phyloP scores from a whole-genome alignment of 2,888 invertebrate species.

The Papilio gigon region DNA sequence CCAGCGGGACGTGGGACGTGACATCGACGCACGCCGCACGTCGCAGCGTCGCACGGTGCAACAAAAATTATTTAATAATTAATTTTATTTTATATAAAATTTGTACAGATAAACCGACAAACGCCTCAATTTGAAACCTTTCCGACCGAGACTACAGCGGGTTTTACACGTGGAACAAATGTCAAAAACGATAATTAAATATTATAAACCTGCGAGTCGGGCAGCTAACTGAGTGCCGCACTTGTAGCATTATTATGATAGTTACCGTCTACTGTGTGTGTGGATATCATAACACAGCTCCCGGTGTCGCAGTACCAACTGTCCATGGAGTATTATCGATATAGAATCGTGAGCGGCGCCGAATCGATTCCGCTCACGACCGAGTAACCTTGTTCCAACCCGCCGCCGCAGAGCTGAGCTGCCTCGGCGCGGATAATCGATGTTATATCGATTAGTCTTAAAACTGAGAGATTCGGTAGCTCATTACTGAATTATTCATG shows the following conservation, averaged over 20 bases:
- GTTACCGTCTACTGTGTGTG: slow-evolving; percentile 1
- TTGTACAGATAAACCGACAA: not conserved
- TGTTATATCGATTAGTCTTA: slow-evolving; percentile 15
- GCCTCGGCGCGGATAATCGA: slow-evolving; percentile 21
- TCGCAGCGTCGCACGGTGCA: not conserved
- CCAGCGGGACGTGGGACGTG: not conserved
- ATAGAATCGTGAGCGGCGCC: slow-evolving; percentile 33
- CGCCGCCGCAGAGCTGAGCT: slow-evolving; percentile 7
- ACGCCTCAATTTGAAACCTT: not conserved
- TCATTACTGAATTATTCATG: not conserved
- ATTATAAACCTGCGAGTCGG: not conserved
- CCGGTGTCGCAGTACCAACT: slow-evolving; percentile 20
- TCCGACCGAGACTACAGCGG: not conserved
- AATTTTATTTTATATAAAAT: not conserved
- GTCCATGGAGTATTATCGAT: slow-evolving; percentile 33
- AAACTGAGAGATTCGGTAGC: not conserved
- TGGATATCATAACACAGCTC: not conserved
- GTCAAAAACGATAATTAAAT: not conserved
- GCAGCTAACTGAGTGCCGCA: not conserved
- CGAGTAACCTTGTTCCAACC: slow-evolving; percentile 36
- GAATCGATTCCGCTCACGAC: slow-evolving; percentile 38
- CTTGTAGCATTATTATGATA: slow-evolving; percentile 2
- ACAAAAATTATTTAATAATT: not conserved
- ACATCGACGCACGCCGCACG: not conserved
- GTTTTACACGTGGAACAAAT: not conserved